These are phyloP conservation scores for Trichogramma pretiosum DNA, from an alignment of 1,140 invertebrate species.

Conservation along the genomic window DNA sequence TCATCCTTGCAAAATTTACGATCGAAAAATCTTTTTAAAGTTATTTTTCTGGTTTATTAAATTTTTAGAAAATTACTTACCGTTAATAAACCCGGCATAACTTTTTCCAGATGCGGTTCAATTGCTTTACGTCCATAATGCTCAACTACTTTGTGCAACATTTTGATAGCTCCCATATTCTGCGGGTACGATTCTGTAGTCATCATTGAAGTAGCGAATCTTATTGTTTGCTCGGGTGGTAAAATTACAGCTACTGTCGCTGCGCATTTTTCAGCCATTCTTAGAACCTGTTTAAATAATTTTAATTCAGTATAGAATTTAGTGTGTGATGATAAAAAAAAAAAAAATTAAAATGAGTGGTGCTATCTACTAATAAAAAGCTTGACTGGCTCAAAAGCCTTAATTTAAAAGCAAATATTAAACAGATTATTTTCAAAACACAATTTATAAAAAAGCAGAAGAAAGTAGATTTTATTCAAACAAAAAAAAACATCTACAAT, in stretches of 20 bases:
- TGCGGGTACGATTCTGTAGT: constrained; percentile 75
- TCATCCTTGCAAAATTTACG: neutral
- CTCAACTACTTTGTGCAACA: constrained; percentile 78
- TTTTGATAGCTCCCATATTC: constrained; percentile 86
- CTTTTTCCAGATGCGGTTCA: constrained; percentile 62
- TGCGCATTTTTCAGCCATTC: constrained; percentile 56
- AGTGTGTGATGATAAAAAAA: too few relatives aligned
- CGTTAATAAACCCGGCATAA: constrained; percentile 83
- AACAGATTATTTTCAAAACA: too few relatives aligned
- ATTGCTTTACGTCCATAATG: constrained; percentile 58
- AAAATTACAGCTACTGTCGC: constrained; percentile 65
- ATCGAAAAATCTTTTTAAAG: neutral
- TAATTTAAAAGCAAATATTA: too few relatives aligned
- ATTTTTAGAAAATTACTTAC: too few relatives aligned
- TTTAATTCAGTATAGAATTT: too few relatives aligned
- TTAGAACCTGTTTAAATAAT: constrained; percentile 38
- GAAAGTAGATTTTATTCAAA: too few relatives aligned
- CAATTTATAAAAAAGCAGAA: too few relatives aligned
- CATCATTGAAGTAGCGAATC: constrained; percentile 71
- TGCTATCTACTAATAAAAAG: too few relatives aligned
- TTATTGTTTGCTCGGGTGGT: constrained; percentile 59
- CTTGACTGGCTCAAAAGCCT: too few relatives aligned
- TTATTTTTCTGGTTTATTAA: too few relatives aligned
- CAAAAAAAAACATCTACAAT: too few relatives aligned
- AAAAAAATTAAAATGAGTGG: too few relatives aligned